Conservation (phyloP, 2,113 vertebrate genomes). For the Prinia subflava region DNA sequence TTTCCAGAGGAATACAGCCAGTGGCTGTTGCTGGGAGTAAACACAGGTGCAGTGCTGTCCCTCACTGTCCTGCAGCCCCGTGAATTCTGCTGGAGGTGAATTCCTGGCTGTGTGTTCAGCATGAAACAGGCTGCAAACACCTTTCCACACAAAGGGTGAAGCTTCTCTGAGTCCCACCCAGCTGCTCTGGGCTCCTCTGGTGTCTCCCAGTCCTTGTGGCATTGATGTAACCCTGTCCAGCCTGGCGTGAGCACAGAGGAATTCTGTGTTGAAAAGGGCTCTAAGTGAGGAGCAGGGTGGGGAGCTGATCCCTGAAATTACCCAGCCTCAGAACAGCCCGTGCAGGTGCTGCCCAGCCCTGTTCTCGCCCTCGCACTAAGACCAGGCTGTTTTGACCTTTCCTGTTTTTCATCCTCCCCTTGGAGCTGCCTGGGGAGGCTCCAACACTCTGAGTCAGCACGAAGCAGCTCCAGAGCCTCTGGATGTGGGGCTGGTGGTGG, state of each 20-base stretch:
- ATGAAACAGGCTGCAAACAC: background rate
- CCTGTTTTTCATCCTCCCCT: background rate
- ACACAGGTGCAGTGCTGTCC: background rate
- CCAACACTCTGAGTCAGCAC: background rate
- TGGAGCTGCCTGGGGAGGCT: background rate
- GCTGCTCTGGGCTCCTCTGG: background rate
- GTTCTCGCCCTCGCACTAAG: background rate
- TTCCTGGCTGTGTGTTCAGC: fast-evolving
- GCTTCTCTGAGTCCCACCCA: background rate
- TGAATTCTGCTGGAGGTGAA: background rate
- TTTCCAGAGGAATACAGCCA: background rate
- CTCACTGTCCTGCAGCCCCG: fast-evolving
- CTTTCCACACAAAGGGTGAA: no score
- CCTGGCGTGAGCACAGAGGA: background rate
- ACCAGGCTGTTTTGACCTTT: background rate
- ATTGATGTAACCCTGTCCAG: background rate
- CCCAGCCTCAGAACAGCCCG: background rate
- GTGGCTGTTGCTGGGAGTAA: background rate
- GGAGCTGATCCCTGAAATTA: background rate
- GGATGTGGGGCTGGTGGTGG: background rate
- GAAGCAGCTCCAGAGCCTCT: background rate
- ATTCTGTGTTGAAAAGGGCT: background rate
- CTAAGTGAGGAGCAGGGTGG: background rate
- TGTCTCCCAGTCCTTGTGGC: fast-evolving
- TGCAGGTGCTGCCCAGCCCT: background rate